Percentiles rank a stretch among this genome's conserved stretches.
These are phyloP conservation scores for Drosophila tropicalis DNA, from an alignment of 1,140 invertebrate genomes.

Conservation along the genomic window DNA sequence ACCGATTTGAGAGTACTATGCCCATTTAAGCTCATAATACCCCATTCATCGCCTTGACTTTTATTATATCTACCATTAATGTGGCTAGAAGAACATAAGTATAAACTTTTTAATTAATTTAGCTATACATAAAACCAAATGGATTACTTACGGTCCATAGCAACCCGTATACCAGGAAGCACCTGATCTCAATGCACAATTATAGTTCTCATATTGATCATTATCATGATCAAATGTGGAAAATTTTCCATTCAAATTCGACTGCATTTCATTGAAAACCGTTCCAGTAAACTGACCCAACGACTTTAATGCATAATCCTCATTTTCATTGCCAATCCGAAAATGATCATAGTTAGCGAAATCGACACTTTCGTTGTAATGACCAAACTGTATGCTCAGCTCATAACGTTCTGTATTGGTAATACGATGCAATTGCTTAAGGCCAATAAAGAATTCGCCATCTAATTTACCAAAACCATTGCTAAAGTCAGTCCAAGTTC, in stretches of 20 bases:
- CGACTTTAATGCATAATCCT: slow-evolving; percentile 16
- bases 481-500: slow-evolving; percentile 86
- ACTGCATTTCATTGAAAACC: neutral
- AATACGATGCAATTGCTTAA: slow-evolving; percentile 84
- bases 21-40: neutral
- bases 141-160: slow-evolving; percentile 11
- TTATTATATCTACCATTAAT: slow-evolving; percentile 27
- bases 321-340: slow-evolving; percentile 27
- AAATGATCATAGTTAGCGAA: slow-evolving; percentile 46
- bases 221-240: slow-evolving; percentile 31
- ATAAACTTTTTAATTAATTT: too few species aligned
- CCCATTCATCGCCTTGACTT: neutral
- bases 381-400: slow-evolving; percentile 33
- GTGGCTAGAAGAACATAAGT: slow-evolving; percentile 18
- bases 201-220: neutral
- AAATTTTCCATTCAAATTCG: slow-evolving; percentile 5
- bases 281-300: slow-evolving; percentile 30
- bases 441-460: slow-evolving; percentile 86
- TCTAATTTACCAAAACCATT: slow-evolving; percentile 86
- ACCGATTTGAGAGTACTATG: slow-evolving; percentile 4
- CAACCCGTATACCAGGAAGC: slow-evolving; percentile 36
- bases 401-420: slow-evolving; percentile 25
- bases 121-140: too few species aligned
- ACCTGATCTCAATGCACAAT: slow-evolving; percentile 18
- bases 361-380: neutral